These are phyloP conservation scores for Himalopsyche phryganea DNA, from an alignment of 1,140 invertebrate species.

Conservation along the genomic window DNA sequence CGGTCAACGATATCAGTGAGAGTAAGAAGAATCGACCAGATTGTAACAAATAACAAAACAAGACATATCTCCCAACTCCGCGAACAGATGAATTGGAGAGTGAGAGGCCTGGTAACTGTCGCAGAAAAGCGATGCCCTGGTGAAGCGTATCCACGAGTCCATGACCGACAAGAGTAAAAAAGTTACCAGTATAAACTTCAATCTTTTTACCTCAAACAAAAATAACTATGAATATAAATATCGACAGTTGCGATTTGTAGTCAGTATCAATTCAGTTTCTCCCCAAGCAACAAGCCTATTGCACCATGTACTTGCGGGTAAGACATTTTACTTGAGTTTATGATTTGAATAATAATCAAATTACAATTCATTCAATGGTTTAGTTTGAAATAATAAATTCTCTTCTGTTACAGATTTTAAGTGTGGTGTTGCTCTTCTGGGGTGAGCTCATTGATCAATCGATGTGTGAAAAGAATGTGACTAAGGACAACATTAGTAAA, in stretches of 20 bases:
- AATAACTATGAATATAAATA: slow-evolving; percentile 30
- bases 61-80: neutral
- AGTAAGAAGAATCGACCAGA: slow-evolving; percentile 24
- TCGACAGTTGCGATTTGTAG: slow-evolving; percentile 18
- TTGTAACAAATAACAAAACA: slow-evolving; percentile 17
- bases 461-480: slow-evolving; percentile 16
- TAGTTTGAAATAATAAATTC: neutral
- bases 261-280: slow-evolving; percentile 27
- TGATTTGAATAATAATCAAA: neutral
- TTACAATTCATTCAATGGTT: neutral
- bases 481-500: slow-evolving; percentile 23
- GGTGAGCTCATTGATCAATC: slow-evolving; percentile 5
- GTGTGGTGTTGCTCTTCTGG: slow-evolving; percentile 8
- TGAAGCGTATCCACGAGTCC: slow-evolving; percentile 21
- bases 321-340: neutral
- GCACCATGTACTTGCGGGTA: slow-evolving; percentile 27
- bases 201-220: slow-evolving; percentile 24
- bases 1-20: slow-evolving; percentile 10
- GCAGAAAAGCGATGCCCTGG: neutral
- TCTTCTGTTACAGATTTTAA: slow-evolving; percentile 16
- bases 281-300: slow-evolving; percentile 12
- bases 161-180: slow-evolving; percentile 23
- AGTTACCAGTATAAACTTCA: slow-evolving; percentile 5
- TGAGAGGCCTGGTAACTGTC: slow-evolving; percentile 12
- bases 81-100: slow-evolving; percentile 1